Evolutionary conservation across 2,888 invertebrate species (phyloP).

Genomic region (Thymelicus sylvestris): DNA sequence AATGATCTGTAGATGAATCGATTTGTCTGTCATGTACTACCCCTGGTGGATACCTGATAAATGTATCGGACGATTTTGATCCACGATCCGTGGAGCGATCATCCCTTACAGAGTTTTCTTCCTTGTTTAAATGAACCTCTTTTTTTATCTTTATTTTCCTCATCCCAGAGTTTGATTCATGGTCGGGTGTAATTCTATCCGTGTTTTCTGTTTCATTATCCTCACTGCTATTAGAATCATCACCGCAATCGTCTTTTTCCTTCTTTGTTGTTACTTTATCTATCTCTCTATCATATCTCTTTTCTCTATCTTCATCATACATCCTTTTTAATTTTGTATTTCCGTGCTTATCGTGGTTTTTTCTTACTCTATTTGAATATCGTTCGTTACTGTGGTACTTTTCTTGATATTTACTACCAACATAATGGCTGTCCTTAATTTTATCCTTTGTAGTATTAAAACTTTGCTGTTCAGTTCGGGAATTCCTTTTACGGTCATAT

Average conservation of each 20-base stretch:
- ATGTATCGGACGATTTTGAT: background rate
- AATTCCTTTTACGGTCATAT: background rate
- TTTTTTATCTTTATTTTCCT: slow-evolving; percentile 5
- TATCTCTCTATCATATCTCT: slow-evolving; percentile 8
- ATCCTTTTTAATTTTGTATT: background rate
- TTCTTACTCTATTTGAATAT: background rate
- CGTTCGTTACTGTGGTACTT: background rate
- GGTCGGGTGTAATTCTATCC: background rate
- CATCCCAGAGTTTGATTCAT: background rate
- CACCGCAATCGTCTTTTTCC: background rate
- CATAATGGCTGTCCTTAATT: background rate
- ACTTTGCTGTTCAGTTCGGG: background rate
- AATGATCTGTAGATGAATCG: background rate
- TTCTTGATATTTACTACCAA: background rate
- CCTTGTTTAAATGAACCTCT: background rate
- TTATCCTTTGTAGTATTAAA: background rate
- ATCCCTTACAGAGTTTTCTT: background rate
- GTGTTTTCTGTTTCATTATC: slow-evolving; percentile 2
- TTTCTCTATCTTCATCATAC: background rate
- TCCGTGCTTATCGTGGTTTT: background rate
- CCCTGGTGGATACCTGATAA: background rate
- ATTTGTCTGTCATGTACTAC: background rate
- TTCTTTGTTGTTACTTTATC: background rate
- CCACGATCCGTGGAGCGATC: background rate
- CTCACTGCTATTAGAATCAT: background rate